Evolutionary conservation across 1,140 invertebrate genomes (phyloP), one percentile per base, ranked within the genome.

Genomic region (Trachelipus rathkii): DNA sequence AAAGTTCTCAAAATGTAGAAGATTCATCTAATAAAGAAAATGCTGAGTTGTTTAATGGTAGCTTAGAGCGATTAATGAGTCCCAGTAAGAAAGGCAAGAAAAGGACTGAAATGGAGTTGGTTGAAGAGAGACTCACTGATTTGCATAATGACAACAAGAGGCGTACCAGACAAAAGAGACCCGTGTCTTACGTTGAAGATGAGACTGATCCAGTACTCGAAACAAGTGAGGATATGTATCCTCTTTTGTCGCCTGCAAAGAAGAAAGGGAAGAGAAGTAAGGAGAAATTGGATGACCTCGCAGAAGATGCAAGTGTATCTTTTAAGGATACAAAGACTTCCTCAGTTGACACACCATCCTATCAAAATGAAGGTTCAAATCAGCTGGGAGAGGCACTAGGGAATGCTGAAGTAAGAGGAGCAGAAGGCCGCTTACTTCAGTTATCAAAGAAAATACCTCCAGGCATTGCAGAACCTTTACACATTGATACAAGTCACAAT

Each of bases 121-220:
- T 60, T 13, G 50, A 60, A 19, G 50, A 60, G 50, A 15, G 2
- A 1, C 19, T 19, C 2, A 8, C 8, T 4, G 50, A 60, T 15
- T 19, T 60, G 8, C 19, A 60, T 0, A 33, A 33, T 33, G 80
- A 79, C 24, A 79, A 66, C 15, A 81, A 81, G 43, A 71, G 80
- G 21, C 68, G 80, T 19, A 81, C 80, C 50, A 71, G 80, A 33
- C 80, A 81, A 67, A 77, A 77, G 68, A 68, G 80, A 2, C 77
- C 80, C 11, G 71, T 81, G 23, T 79, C 77, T n/a, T 81, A 81
- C 44, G 80, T 77, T 21, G 80, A 81, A 60, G 80, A 81, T 77
- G 80, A 77, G 60, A 81, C 80, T 21, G 80, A 81, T 72, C 80
- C 80, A 70, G 80, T 81, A 23, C 66, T 81, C 19, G 80, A 81